Evolutionary conservation across 1,140 invertebrate genomes (phyloP), one percentile per base, ranked within the genome.

Genomic region (Cydia strobilella): DNA sequence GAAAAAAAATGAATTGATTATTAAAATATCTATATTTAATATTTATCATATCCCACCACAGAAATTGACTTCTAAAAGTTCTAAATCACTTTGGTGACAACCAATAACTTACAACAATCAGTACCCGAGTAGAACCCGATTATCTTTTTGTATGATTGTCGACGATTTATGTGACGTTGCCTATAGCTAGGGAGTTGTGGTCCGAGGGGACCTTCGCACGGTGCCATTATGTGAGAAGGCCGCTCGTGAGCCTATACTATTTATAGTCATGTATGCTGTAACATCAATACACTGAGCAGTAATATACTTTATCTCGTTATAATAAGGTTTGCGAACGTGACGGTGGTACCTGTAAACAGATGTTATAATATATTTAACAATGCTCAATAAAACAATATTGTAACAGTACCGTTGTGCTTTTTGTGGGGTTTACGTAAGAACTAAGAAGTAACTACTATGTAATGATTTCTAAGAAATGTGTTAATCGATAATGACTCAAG

Each of bases 221-320:
- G 31, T 69, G 27, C 31, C 31, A 69, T 69, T 69, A 69, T 69
- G 31, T 18, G 65, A 42, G 65, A 69, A 69, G 65, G 65, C 31
- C 65, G 65, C 23, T 66, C 25, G 25, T 35, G 63, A 66, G 9
- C 63, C 25, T 66, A 27, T 66, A 31, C 63, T n/a, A 66, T 66
- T 66, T 35, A 66, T 66, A 35, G 63, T 0, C 63, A 45, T 45
- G 3, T 45, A 15, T 45, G 42, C 12, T 45, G 42, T 45, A 45
- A 45, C 13, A 45, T 0, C 2, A 45, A 45, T 2, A 45, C 1
- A 45, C 42, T 45, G 42, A 45, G 12, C 42, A 45, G 12, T 45
- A 45, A 45, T 45, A 45, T 39, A 13, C 13, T 2, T 13, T 45
- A 45, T 4, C 42, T 45, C 35, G 7, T 39, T 39, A 9, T 39